Percentiles rank a stretch among this genome's conserved stretches.
These are phyloP conservation scores for Dunckerocampus dactyliophorus DNA, from an alignment of 2,113 vertebrate genomes.

Conservation along the genomic window DNA sequence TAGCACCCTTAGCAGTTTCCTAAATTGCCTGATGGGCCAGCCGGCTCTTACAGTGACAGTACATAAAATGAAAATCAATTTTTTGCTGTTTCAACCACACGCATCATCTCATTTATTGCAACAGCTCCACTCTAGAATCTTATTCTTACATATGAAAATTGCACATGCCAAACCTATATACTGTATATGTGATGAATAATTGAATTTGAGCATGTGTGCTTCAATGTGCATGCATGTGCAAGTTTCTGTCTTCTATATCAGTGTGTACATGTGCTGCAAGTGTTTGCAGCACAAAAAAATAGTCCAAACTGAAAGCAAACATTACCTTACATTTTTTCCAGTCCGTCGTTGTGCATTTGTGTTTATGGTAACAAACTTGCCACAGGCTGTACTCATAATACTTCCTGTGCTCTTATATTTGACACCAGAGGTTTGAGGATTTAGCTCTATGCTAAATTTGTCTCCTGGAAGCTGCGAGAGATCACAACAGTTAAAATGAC, in stretches of 20 bases:
- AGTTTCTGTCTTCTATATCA: too few species aligned
- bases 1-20: too few species aligned
- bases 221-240: too few species aligned
- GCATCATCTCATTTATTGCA: neutral
- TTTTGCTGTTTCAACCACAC: constrained; percentile 22
- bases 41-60: constrained; percentile 29
- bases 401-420: constrained; percentile 53
- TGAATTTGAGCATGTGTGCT: too few species aligned
- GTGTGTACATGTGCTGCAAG: neutral
- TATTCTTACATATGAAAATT: neutral
- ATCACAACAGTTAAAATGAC: constrained; percentile 30
- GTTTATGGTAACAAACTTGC: constrained; percentile 22
- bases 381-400: constrained; percentile 1
- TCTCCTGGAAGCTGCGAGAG: constrained; percentile 39
- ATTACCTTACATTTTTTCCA: neutral
- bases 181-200: too few species aligned
- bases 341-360: constrained; percentile 20
- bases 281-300: neutral
- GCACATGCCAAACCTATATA: too few species aligned
- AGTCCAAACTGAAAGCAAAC: too few species aligned
- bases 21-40: too few species aligned
- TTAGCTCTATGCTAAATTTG: constrained; percentile 57
- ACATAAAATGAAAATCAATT: constrained; percentile 52
- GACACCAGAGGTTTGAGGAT: constrained; percentile 46
- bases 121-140: neutral